Base-by-base conservation (phyloP, 2,113 vertebrate species). In the Alethe castanea region DNA sequence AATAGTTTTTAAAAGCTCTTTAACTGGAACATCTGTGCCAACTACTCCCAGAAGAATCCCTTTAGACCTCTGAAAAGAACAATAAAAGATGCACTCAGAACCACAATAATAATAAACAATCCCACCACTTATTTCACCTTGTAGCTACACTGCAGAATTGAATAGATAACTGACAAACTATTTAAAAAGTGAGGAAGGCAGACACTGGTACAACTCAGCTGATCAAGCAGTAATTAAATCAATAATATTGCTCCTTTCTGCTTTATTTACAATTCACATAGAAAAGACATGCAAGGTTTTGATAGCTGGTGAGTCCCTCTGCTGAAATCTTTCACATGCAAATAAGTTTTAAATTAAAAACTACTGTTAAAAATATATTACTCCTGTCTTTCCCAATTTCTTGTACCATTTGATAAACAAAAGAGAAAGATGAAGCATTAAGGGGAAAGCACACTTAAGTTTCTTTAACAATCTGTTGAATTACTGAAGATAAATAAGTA, bases 41-140 rank as follows among this genome's bases (percentile, higher is more conserved):
- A 99, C 99, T 93, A 99, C 99, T 48, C 99, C 99, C 25, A 99
- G 98, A 50, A 99, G 98, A 97, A 99, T 99, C 50, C 99, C 99
- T 76, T 98, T 98, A 33, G 99, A 99, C 94, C 99, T 98, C 99
- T 99, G 90, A 94, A 98, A 94, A 52, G 64, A 95, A 89, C 69
- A 96, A 84, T 82, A 69, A 86, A 94, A 89, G 22, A 36, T 60
- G 52, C 33, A 83, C 35, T 96, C 19, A 52, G 67, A 90, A 93
- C 54, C 77, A 62, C 36, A 84, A 65, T 54, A 87, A 90, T 60
- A 88, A 60, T 29, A 62, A 81, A 95, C 5, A 59, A 90, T 54
- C 31, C 59, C 78, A 74, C 64, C 33, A 52, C 28, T 76, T 24
- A 81, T 86, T 88, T 89, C 70, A 90, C 45, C 40, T 89, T 69